Evolutionary conservation across 2,888 invertebrate genomes (phyloP).

Genomic region (Carterocephalus palaemon): DNA sequence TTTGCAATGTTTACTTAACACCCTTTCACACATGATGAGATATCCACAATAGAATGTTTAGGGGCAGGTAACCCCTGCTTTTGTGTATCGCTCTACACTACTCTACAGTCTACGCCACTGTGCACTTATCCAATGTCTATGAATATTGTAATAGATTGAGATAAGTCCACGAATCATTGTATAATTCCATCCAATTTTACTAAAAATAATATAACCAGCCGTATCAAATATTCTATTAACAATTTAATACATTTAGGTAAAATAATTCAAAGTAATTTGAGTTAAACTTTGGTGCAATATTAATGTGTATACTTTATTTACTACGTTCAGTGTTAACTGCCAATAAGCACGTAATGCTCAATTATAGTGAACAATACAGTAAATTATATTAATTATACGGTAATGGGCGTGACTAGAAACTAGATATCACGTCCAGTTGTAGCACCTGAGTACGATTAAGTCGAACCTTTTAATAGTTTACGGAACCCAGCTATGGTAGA

Average conservation of each 20-base stretch:
- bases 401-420: constrained; percentile 6
- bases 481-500: constrained; percentile 38
- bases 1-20: constrained; percentile 80
- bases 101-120: constrained; percentile 40
- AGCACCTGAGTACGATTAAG: too few relatives aligned
- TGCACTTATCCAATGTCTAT: constrained; percentile 49
- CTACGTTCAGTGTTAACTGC: constrained; percentile 1
- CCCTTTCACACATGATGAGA: constrained; percentile 78
- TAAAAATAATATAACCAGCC: not conserved
- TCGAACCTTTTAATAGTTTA: constrained; percentile 34
- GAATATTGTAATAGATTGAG: constrained; percentile 43
- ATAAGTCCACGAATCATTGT: constrained; percentile 32
- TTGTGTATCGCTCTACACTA: constrained; percentile 33
- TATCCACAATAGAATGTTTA: constrained; percentile 56
- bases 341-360: constrained; percentile 4
- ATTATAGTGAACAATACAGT: constrained; percentile 4
- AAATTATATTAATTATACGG: constrained; percentile 12
- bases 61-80: constrained; percentile 44
- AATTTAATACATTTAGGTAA: not conserved
- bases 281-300: constrained; percentile 7
- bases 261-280: constrained; percentile 4
- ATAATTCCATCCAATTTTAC: constrained; percentile 20
- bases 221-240: not conserved
- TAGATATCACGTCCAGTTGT: not conserved
- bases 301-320: constrained; percentile 15